These are phyloP conservation scores for Aspidiotus destructor DNA, from an alignment of 2,888 invertebrate genomes.

Conservation along the genomic window DNA sequence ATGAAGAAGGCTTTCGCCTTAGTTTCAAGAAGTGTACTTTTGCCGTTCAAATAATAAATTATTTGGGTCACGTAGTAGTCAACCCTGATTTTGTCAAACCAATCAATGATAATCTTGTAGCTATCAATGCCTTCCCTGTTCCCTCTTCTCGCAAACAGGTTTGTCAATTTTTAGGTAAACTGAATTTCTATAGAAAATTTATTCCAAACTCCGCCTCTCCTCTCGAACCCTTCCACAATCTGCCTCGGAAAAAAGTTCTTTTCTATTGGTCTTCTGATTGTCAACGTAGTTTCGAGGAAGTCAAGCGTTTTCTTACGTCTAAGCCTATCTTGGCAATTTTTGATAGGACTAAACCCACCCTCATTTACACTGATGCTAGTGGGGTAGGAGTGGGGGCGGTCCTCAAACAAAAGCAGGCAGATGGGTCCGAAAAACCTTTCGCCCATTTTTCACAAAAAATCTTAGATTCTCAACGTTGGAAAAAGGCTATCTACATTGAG, in stretches of 20 bases:
- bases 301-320: conserved; percentile 30
- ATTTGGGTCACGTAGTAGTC: conserved; percentile 27
- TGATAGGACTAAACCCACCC: too few relatives aligned
- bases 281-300: conserved; percentile 30
- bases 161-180: conserved; percentile 10
- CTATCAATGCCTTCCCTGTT: conserved; percentile 12
- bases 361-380: too few relatives aligned
- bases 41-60: conserved; percentile 5
- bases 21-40: too few relatives aligned
- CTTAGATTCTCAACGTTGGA: too few relatives aligned
- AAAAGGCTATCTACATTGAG: conserved; percentile 6
- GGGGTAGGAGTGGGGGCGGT: too few relatives aligned
- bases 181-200: conserved; percentile 9
- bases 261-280: conserved; percentile 35
- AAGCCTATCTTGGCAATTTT: conserved; percentile 30
- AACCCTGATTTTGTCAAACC: conserved; percentile 21
- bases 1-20: too few relatives aligned
- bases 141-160: conserved; percentile 20
- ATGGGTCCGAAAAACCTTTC: too few relatives aligned
- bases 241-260: not conserved
- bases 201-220: conserved; percentile 15
- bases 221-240: conserved; percentile 18
- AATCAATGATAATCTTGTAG: conserved; percentile 19
- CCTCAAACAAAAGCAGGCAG: too few relatives aligned
- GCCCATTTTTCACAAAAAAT: too few relatives aligned